phyloP scores from a whole-genome alignment of 2,797 vertebrate genomes.

The Kryptopterus vitreolus region DNA sequence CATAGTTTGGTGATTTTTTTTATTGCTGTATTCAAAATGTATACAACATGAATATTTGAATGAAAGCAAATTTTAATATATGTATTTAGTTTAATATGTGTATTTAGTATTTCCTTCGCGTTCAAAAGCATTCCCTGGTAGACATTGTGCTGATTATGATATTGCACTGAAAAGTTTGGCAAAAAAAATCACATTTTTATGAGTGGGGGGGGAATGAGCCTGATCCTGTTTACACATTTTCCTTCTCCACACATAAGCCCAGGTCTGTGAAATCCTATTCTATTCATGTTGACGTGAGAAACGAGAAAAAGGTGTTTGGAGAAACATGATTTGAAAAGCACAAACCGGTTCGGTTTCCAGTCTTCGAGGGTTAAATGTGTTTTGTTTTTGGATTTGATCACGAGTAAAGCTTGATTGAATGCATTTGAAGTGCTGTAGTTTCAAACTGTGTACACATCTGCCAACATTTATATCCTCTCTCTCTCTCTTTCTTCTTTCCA shows the following conservation, averaged over 20 bases:
- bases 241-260: conserved; percentile 3
- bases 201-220: background rate
- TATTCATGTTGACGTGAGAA: conserved; percentile 23
- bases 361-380: background rate
- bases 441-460: background rate
- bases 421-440: background rate
- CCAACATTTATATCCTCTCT: background rate
- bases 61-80: background rate
- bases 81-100: too few species aligned
- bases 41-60: background rate
- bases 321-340: background rate
- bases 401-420: background rate
- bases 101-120: background rate
- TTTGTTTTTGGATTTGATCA: conserved; percentile 2
- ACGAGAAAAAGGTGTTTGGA: background rate
- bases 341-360: background rate
- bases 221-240: conserved; percentile 37
- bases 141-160: background rate
- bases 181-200: background rate
- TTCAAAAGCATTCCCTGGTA: background rate
- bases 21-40: background rate
- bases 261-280: conserved; percentile 34
- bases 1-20: too few species aligned
- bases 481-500: too few species aligned
- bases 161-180: background rate